Conservation (phyloP, 2,888 invertebrate genomes). For the Imbricaverruca yamaguchii region DNA sequence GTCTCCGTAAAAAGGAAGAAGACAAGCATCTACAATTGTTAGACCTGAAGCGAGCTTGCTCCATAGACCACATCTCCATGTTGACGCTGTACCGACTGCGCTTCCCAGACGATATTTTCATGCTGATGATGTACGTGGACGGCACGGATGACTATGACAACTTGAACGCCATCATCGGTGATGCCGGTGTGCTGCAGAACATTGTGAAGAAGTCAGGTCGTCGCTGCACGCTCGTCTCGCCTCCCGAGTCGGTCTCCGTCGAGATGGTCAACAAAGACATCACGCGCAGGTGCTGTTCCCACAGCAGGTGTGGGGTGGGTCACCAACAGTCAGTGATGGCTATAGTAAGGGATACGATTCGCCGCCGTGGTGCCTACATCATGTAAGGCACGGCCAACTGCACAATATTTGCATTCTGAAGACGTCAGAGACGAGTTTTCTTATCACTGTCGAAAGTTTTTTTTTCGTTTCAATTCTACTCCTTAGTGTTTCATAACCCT, state of each 20-base stretch:
- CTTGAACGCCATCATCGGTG: constrained; percentile 53
- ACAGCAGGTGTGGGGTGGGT: constrained; percentile 34
- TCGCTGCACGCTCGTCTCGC: constrained; percentile 51
- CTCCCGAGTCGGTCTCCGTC: constrained; percentile 44
- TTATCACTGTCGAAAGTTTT: no score
- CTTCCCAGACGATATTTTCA: constrained; percentile 57
- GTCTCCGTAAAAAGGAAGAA: background rate
- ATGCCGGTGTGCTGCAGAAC: constrained; percentile 57
- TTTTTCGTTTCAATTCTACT: no score
- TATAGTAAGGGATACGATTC: no score
- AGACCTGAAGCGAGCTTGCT: background rate
- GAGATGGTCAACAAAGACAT: constrained; percentile 42
- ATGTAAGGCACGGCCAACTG: no score
- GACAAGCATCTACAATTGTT: background rate
- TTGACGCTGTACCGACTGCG: constrained; percentile 48
- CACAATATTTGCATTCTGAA: no score
- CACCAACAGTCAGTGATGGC: background rate
- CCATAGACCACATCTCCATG: constrained; percentile 56
- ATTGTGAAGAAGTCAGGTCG: constrained; percentile 60
- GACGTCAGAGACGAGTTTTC: no score
- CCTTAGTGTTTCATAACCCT: no score
- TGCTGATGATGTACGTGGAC: constrained; percentile 58
- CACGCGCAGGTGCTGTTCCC: constrained; percentile 37
- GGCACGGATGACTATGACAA: constrained; percentile 51
- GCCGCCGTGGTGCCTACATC: no score